Conservation (phyloP, 2,888 invertebrate genomes). For the Carpatolechia fugitivella region DNA sequence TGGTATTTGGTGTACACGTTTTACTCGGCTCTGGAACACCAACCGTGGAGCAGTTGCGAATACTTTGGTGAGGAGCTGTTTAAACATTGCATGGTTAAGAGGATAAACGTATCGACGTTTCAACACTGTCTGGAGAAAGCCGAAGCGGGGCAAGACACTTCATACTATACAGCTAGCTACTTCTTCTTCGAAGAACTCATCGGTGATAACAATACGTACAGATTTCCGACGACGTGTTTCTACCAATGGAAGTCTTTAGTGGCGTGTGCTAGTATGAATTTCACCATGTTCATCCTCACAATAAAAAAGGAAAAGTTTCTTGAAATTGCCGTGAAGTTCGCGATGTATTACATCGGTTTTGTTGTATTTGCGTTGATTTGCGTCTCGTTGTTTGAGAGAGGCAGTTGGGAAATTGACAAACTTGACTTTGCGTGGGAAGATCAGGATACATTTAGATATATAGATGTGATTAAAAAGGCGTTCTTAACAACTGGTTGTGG, state of each 20-base stretch:
- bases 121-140: slow-evolving; percentile 62
- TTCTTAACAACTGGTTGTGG: slow-evolving; percentile 54
- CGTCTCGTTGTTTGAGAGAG: slow-evolving; percentile 53
- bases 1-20: slow-evolving; percentile 64
- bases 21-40: slow-evolving; percentile 50
- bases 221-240: slow-evolving; percentile 40
- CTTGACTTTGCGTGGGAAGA: background rate
- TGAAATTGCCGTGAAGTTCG: slow-evolving; percentile 40
- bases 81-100: slow-evolving; percentile 64
- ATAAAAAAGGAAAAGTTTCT: slow-evolving; percentile 51
- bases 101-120: slow-evolving; percentile 55
- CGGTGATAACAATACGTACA: slow-evolving; percentile 43
- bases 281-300: slow-evolving; percentile 44
- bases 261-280: slow-evolving; percentile 35
- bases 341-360: slow-evolving; percentile 39
- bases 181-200: slow-evolving; percentile 62
- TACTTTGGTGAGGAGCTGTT: slow-evolving; percentile 30
- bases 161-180: slow-evolving; percentile 50
- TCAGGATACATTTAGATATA: background rate
- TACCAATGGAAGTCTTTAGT: slow-evolving; percentile 50
- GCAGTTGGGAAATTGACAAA: slow-evolving; percentile 61
- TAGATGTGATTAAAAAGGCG: slow-evolving; percentile 24
- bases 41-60: slow-evolving; percentile 62
- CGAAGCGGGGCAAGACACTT: slow-evolving; percentile 61
- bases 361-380: slow-evolving; percentile 50